phyloP scores from a whole-genome alignment of 2,113 vertebrate species.

The Xenopus tropicalis region DNA sequence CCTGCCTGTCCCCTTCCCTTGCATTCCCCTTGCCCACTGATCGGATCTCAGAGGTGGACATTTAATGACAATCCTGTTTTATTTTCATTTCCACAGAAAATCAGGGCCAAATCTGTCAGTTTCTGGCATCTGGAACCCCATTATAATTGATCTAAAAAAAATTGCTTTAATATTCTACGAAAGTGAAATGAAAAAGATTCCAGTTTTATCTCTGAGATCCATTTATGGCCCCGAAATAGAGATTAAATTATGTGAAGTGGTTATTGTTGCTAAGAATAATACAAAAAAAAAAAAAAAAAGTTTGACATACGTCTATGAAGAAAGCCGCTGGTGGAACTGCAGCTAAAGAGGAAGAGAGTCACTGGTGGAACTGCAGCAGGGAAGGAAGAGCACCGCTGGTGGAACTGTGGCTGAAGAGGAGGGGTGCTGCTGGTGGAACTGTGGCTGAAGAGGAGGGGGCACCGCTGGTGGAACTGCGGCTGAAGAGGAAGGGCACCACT shows the following conservation, averaged over 20 bases:
- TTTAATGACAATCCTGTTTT: background rate
- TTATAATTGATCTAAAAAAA: constrained; percentile 24
- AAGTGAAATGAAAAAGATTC: constrained; percentile 30
- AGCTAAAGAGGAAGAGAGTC: too few relatives aligned
- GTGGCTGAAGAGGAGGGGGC: too few relatives aligned
- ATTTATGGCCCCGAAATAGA: constrained; percentile 21
- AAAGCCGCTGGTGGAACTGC: too few relatives aligned
- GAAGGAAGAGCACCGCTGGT: too few relatives aligned
- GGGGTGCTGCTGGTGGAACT: too few relatives aligned
- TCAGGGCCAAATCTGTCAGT: background rate
- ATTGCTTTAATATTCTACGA: constrained; percentile 10
- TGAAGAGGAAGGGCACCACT: too few relatives aligned
- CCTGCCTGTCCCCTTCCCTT: too few relatives aligned
- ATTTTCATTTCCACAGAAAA: background rate
- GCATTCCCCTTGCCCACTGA: background rate
- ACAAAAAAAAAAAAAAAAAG: too few relatives aligned
- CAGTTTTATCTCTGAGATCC: constrained; percentile 16
- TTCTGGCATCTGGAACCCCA: background rate
- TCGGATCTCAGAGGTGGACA: background rate
- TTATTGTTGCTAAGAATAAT: constrained; percentile 41
- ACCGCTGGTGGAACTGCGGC: too few relatives aligned
- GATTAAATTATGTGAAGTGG: constrained; percentile 19
- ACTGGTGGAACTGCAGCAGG: too few relatives aligned
- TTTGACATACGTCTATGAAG: too few relatives aligned
- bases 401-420: too few relatives aligned